Base-by-base conservation (phyloP, 2,888 invertebrate genomes). In the Anoplius nigerrimus region DNA sequence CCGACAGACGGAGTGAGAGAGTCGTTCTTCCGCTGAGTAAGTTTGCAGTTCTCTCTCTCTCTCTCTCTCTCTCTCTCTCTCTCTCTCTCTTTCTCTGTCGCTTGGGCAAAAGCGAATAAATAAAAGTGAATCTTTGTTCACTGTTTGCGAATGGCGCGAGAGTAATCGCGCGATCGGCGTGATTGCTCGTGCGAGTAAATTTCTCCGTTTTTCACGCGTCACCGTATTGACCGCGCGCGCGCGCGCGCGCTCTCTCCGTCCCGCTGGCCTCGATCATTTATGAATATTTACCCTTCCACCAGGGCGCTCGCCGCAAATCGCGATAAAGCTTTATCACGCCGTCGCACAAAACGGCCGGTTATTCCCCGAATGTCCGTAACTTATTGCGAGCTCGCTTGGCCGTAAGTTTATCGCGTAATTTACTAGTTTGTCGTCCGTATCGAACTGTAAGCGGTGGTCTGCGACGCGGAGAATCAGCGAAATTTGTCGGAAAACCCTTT, bases 241-340 rank as follows among this genome's bases (percentile, higher is more conserved):
- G 45, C n/a, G n/a, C n/a, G n/a, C 24, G 24, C 24, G 6, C 3
- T 24, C 3, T 6, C 34, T 6, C 2, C 18, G 8, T 5, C n/a
- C n/a, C 42, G 42, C 13, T 6, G 16, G 48, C 48, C 5, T 16
- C 48, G 48, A 48, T 48, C 48, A 48, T 48, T 48, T 48, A 48
- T 48, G 48, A 48, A 48, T 48, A 48, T 48, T 48, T 48, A 18
- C 48, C 48, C 48, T n/a, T 18, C 18, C 48, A 16, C 5, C 16
- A 16, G n/a, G n/a, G n/a, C 48, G n/a, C 48, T 48, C 48, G 13
- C 18, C 48, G 48, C 16, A 16, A 0, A 18, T 18, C 48, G 16
- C 48, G 48, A 48, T 48, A 56, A 56, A 56, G 56, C 56, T 56
- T 42, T 56, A 56, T 56, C 56, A 56, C 34, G 34, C 34, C 34